These are phyloP conservation scores for Calyptomena viridis DNA, from an alignment of 2,113 vertebrate genomes.

Conservation along the genomic window DNA sequence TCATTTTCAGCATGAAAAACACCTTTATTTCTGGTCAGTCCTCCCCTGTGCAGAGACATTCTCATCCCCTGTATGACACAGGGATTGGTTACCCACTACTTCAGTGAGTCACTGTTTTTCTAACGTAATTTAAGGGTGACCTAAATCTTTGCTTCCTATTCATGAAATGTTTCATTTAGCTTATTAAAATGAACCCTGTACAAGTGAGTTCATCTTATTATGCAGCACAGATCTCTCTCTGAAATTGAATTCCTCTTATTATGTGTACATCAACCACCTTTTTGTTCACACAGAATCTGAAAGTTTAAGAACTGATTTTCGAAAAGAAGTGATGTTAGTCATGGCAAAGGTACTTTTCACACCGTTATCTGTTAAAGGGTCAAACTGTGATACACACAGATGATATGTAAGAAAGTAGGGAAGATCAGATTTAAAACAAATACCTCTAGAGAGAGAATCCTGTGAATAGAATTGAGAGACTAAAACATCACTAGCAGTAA, in stretches of 20 bases:
- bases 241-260: background rate
- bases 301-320: background rate
- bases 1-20: background rate
- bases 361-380: background rate
- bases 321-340: background rate
- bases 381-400: background rate
- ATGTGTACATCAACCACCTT: background rate
- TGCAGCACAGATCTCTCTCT: background rate
- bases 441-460: background rate
- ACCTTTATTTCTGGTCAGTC: background rate
- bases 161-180: background rate
- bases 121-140: background rate
- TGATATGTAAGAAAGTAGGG: fast-evolving
- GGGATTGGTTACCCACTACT: background rate
- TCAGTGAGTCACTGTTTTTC: background rate
- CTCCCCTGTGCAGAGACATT: background rate
- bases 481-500: background rate
- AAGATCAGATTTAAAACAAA: background rate
- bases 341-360: background rate
- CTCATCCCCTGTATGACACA: background rate
- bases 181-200: slow-evolving; percentile 10
- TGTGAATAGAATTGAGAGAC: background rate
- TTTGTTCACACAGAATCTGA: background rate
- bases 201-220: background rate
- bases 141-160: background rate